Percentiles rank a stretch among this genome's conserved stretches.
Evolutionary conservation across 2,888 invertebrate genomes (phyloP).

Genomic region (Odontomyia ornata): DNA sequence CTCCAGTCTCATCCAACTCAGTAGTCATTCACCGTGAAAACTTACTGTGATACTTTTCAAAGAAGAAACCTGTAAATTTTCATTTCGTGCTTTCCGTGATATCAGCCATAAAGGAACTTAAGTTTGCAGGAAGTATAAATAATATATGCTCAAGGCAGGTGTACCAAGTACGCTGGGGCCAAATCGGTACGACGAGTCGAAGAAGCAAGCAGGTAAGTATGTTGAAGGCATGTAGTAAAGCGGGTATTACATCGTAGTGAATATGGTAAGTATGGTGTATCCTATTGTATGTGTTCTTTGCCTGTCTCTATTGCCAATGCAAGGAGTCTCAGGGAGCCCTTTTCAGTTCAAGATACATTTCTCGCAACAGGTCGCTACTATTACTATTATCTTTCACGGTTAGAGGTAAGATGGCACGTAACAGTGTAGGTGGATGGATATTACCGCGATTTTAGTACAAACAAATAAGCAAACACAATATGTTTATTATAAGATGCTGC

Average conservation of each 20-base stretch:
- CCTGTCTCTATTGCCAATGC: too few relatives aligned
- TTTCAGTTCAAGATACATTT: constrained; percentile 6
- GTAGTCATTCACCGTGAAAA: constrained; percentile 10
- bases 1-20: background rate
- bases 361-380: constrained; percentile 49
- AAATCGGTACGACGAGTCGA: background rate
- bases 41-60: constrained; percentile 29
- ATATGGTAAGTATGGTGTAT: constrained; percentile 36
- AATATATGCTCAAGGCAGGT: constrained; percentile 47
- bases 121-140: constrained; percentile 49
- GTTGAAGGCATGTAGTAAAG: background rate
- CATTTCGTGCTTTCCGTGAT: constrained; percentile 49
- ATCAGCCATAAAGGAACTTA: constrained; percentile 49
- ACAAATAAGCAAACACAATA: constrained; percentile 47
- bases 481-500: constrained; percentile 41
- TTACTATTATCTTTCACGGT: constrained; percentile 43
- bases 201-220: background rate
- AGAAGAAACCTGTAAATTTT: constrained; percentile 47
- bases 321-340: background rate
- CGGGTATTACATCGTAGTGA: constrained; percentile 29
- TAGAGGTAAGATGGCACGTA: constrained; percentile 36
- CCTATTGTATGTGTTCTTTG: background rate
- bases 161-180: constrained; percentile 8
- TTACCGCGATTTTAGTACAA: constrained; percentile 43
- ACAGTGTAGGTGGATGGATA: constrained; percentile 15